Conservation (phyloP, 2,113 vertebrate species). For the Nansenia antarctica region DNA sequence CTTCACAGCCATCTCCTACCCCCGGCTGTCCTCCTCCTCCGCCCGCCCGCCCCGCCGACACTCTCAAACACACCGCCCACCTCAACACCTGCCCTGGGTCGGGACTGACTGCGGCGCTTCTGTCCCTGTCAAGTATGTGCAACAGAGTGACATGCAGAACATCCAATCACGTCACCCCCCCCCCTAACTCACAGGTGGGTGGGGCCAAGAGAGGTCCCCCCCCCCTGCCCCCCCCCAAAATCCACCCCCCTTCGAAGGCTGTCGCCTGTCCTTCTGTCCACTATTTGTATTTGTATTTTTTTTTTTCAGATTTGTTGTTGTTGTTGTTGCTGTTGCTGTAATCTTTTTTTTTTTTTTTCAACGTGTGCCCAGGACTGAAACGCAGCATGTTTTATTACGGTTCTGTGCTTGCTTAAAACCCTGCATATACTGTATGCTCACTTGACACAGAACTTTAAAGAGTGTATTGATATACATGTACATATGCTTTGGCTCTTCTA, state of each 20-base stretch:
- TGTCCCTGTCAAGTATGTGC: slow-evolving; percentile 20
- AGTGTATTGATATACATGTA: slow-evolving; percentile 48
- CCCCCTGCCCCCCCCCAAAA: slow-evolving; percentile 14
- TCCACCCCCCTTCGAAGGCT: slow-evolving; percentile 24
- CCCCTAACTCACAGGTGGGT: slow-evolving; percentile 28
- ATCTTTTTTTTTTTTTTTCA: slow-evolving; percentile 44
- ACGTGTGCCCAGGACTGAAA: slow-evolving; percentile 40
- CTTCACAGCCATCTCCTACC: slow-evolving; percentile 33
- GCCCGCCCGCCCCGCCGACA: not conserved
- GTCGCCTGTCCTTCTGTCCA: slow-evolving; percentile 34
- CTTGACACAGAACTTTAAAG: slow-evolving; percentile 49
- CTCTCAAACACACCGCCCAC: slow-evolving; percentile 12
- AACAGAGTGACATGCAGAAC: slow-evolving; percentile 17
- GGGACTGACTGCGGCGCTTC: slow-evolving; percentile 4
- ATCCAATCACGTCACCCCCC: not conserved
- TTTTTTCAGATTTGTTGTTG: slow-evolving; percentile 32
- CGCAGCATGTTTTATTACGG: slow-evolving; percentile 49
- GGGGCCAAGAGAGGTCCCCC: slow-evolving; percentile 21
- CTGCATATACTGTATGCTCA: slow-evolving; percentile 37
- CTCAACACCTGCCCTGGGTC: not conserved
- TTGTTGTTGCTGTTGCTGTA: slow-evolving; percentile 21
- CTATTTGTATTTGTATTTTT: no score
- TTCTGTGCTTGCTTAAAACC: slow-evolving; percentile 52
- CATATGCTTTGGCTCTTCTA: slow-evolving; percentile 36
- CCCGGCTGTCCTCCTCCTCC: no score